Evolutionary conservation across 1,140 invertebrate species (phyloP), one percentile per base, ranked within the genome.

Genomic region (Vanessa atalanta): DNA sequence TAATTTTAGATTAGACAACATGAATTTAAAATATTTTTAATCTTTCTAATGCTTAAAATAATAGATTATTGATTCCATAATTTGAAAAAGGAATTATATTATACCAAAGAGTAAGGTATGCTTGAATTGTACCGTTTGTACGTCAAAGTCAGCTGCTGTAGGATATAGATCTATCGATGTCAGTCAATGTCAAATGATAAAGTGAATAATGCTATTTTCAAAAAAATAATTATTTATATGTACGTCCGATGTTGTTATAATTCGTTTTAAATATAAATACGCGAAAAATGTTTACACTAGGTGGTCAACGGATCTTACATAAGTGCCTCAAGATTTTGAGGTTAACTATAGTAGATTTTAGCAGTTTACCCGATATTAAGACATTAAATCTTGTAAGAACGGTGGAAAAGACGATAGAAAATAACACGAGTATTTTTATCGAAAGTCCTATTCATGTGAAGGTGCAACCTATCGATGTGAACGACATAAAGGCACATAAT

Each of bases 361-460:
- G 84, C 73, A 93, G 82, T 78, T 83, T 89, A 47, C 91, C 89
- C 37, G 89, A 92, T 79, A 84, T 93, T 50, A 86, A 93, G 78
- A 93, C 90, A 23, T 83, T 93, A 76, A 92, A 90, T 73, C 73
- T 92, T 15, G 87, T 93, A 11, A 87, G 91, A 71, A 93, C 93
- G 5, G 91, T 93, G 20, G 92, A 93, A 77, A 93, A 93, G 80
- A 90, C 87, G 15, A 89, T 93, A 67, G 93, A 93, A 71, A 88
- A 84, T 20, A 92, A 88, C 69, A 91, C 93, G 9, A 92, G 86
- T 65, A 93, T 93, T 70, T 93, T 93, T 67, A 88, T 93, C 23
- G 92, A 93, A 67, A 93, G 92, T 65, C 93, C 93, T 43, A 93
- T 93, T 81, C 91, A 93, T 80, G 92, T 93, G 15, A 92, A 90